Conservation (phyloP, 1,140 invertebrate species). For the Melipona quadrifasciata region DNA sequence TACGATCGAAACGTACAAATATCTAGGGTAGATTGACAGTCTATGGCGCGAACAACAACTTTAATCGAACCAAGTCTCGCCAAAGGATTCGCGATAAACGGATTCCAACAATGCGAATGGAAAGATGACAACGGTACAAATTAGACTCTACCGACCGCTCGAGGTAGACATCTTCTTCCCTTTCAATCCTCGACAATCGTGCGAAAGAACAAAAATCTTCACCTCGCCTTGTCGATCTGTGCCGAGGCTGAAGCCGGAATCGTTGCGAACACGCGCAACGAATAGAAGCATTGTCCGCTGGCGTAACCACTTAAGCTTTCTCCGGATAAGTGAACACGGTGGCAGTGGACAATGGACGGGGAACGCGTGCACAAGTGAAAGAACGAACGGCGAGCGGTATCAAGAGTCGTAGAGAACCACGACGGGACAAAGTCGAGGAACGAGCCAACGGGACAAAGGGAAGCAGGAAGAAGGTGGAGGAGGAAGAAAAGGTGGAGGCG, state of each 20-base stretch:
- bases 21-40: too few species aligned
- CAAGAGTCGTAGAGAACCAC: too few species aligned
- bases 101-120: too few species aligned
- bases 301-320: slow-evolving; percentile 19
- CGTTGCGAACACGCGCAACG: slow-evolving; percentile 3
- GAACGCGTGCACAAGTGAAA: background rate
- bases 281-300: slow-evolving; percentile 35
- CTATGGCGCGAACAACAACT: too few species aligned
- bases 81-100: too few species aligned
- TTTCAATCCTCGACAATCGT: too few species aligned
- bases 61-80: too few species aligned
- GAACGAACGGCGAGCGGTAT: background rate
- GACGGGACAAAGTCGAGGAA: background rate
- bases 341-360: slow-evolving; percentile 23
- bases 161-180: background rate
- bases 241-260: background rate
- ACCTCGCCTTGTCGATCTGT: background rate
- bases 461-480: background rate
- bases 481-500: slow-evolving; percentile 25
- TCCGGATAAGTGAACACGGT: background rate
- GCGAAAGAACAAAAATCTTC: background rate
- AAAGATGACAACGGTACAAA: too few species aligned
- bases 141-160: too few species aligned
- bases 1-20: too few species aligned
- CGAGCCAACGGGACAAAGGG: background rate